These are phyloP conservation scores for Rhyacichthys aspro DNA, from an alignment of 2,797 vertebrate species.

Conservation along the genomic window DNA sequence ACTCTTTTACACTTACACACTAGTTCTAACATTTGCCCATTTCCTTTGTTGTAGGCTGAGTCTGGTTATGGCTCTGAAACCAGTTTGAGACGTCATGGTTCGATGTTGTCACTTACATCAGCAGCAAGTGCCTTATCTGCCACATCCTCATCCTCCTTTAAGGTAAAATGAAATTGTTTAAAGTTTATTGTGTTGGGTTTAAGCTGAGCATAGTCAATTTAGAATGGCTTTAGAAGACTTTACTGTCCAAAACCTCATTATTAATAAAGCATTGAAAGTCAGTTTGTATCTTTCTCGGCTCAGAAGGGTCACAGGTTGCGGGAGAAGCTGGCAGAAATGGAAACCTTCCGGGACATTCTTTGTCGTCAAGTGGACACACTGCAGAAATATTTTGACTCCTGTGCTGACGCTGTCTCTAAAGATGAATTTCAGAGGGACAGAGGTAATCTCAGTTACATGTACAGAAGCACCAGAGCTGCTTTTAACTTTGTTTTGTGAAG, in stretches of 20 bases:
- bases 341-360: conserved; percentile 96
- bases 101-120: conserved; percentile 95
- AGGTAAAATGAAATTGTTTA: conserved; percentile 77
- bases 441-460: conserved; percentile 74
- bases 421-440: conserved; percentile 95
- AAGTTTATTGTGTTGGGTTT: neutral
- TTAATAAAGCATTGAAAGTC: too few species aligned
- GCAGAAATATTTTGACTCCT: conserved; percentile 94
- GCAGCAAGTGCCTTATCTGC: conserved; percentile 95
- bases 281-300: too few species aligned
- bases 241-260: too few species aligned
- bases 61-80: conserved; percentile 97
- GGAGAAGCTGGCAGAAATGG: conserved; percentile 98
- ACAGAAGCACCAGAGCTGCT: too few species aligned
- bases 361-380: conserved; percentile 97
- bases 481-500: neutral
- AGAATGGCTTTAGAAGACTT: neutral
- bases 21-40: neutral
- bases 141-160: conserved; percentile 95
- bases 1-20: neutral
- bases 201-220: neutral
- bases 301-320: conserved; percentile 94
- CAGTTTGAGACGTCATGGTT: conserved; percentile 96
- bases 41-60: conserved; percentile 83
- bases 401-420: conserved; percentile 89